Evolutionary conservation across 2,888 invertebrate genomes (phyloP).

Genomic region (Clusia tigrina): DNA sequence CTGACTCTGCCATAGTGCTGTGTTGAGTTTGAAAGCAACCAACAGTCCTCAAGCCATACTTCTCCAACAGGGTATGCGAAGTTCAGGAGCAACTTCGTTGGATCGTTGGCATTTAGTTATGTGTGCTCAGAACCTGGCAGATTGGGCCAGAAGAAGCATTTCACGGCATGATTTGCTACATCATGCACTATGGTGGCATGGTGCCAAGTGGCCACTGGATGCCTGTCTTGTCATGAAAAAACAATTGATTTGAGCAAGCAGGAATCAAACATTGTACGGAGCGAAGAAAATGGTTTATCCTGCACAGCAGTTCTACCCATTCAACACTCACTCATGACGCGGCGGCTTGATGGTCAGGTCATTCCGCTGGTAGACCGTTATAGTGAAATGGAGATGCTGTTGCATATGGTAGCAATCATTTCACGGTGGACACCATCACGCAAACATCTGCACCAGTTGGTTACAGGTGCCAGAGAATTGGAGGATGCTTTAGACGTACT

Average conservation of each 20-base stretch:
- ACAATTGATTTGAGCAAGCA: neutral
- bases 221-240: neutral
- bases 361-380: constrained; percentile 12
- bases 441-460: neutral
- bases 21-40: constrained; percentile 22
- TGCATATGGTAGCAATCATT: constrained; percentile 12
- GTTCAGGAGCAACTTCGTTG: too few species aligned
- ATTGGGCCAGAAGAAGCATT: constrained; percentile 18
- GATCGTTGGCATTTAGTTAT: too few species aligned
- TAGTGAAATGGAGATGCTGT: neutral
- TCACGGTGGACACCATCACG: constrained; percentile 20
- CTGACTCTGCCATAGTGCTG: constrained; percentile 18
- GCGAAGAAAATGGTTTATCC: neutral
- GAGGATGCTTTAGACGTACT: neutral
- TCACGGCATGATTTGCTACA: neutral
- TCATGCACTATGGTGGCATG: constrained; percentile 12
- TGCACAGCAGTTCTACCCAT: neutral
- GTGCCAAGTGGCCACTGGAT: neutral
- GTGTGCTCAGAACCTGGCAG: constrained; percentile 26
- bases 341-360: neutral
- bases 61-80: too few species aligned
- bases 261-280: neutral
- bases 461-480: constrained; percentile 1
- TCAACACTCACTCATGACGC: neutral
- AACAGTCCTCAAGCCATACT: neutral